Evolutionary conservation across 2,888 invertebrate genomes (phyloP).

Genomic region (Macrophya annulata): DNA sequence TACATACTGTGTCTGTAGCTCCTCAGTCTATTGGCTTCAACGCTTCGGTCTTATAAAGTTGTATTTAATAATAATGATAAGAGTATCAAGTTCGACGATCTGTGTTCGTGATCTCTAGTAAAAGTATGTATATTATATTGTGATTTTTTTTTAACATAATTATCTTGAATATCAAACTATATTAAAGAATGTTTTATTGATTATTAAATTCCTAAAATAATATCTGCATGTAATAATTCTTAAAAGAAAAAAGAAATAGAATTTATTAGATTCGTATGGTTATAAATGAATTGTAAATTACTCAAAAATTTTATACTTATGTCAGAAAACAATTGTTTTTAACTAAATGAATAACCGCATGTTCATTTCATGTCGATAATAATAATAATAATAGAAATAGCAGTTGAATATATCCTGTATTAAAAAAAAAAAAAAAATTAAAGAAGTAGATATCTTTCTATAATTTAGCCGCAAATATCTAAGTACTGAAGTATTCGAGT

Average conservation of each 20-base stretch:
- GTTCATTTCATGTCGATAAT: no score
- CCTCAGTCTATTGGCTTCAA: background rate
- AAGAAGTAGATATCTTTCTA: background rate
- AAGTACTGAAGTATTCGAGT: background rate
- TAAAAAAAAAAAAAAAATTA: no score
- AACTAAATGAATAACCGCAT: no score
- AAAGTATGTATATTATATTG: slow-evolving; percentile 28
- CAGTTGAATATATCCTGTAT: no score
- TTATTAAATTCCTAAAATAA: background rate
- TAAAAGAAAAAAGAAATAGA: background rate
- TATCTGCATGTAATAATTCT: background rate
- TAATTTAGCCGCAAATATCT: background rate
- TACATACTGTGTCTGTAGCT: slow-evolving; percentile 44
- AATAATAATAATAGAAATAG: no score
- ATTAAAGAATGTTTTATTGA: background rate
- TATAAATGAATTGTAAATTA: no score
- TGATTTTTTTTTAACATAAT: background rate
- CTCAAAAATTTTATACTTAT: no score
- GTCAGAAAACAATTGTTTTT: no score
- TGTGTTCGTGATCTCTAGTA: background rate
- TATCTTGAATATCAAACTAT: background rate
- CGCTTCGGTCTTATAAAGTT: background rate
- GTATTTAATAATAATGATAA: background rate
- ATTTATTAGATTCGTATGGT: no score
- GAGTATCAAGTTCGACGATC: background rate